Conservation (phyloP, 2,888 invertebrate species). For the Pachymerium ferrugineum region DNA sequence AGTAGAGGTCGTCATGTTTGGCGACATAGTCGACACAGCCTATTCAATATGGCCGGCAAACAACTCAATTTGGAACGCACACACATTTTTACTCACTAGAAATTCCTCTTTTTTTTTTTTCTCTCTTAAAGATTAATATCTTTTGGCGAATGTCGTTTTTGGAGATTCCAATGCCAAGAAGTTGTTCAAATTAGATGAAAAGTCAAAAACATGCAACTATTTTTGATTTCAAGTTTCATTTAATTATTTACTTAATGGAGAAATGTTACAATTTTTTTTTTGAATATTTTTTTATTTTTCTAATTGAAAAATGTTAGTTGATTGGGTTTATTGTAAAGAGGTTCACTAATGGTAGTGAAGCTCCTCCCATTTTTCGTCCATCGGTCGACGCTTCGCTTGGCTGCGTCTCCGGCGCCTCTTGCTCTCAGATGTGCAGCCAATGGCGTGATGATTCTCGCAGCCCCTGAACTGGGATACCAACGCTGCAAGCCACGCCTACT, state of each 20-base stretch:
- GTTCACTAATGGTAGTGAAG: conserved; percentile 5
- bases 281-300: neutral
- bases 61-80: neutral
- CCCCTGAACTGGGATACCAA: neutral
- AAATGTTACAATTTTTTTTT: too few species aligned
- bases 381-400: conserved; percentile 24
- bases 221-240: too few species aligned
- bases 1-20: neutral
- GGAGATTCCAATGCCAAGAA: too few species aligned
- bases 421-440: conserved; percentile 19
- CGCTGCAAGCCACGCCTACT: neutral
- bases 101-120: too few species aligned
- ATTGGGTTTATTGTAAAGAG: neutral
- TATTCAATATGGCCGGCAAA: neutral
- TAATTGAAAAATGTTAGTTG: neutral
- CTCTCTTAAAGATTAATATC: too few species aligned
- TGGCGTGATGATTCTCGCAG: conserved; percentile 19
- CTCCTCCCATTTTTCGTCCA: conserved; percentile 20
- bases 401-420: conserved; percentile 5
- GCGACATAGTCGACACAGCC: neutral
- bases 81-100: too few species aligned
- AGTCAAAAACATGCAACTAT: too few species aligned
- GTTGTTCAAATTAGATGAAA: too few species aligned
- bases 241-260: too few species aligned
- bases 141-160: too few species aligned